Conservation (phyloP, 1,140 invertebrate genomes). For the Drosophila truncata region DNA sequence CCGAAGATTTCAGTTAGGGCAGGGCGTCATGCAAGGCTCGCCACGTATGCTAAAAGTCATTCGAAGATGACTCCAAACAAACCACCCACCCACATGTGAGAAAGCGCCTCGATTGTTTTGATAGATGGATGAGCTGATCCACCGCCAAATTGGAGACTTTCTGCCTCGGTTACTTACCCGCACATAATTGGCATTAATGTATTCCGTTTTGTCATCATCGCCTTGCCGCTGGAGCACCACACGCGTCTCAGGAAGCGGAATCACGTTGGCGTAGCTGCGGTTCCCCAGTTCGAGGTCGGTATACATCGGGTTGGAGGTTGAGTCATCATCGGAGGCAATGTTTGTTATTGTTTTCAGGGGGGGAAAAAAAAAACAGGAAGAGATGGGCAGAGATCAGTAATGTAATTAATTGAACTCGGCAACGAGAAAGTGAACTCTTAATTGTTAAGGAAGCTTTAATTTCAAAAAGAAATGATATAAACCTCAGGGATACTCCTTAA, state of each 20-base stretch:
- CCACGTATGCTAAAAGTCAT: slow-evolving; percentile 25
- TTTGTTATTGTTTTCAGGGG: slow-evolving; percentile 26
- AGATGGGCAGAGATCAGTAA: slow-evolving; percentile 37
- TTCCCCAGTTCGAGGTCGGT: slow-evolving; percentile 48
- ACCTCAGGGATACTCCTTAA: neutral
- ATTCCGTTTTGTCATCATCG: slow-evolving; percentile 92
- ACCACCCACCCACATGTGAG: slow-evolving; percentile 11
- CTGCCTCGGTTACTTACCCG: slow-evolving; percentile 86
- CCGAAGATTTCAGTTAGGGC: slow-evolving; percentile 26
- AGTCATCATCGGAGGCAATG: slow-evolving; percentile 28
- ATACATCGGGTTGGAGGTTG: slow-evolving; percentile 25
- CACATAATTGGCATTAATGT: slow-evolving; percentile 97
- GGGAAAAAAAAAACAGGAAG: slow-evolving; percentile 40
- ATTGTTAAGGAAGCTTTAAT: neutral
- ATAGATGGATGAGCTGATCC: slow-evolving; percentile 27
- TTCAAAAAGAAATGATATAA: neutral
- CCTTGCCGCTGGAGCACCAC: slow-evolving; percentile 90
- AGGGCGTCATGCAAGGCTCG: slow-evolving; percentile 49
- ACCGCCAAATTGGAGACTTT: slow-evolving; percentile 23
- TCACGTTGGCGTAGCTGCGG: slow-evolving; percentile 94
- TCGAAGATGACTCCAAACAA: slow-evolving; percentile 5
- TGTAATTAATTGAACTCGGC: slow-evolving; percentile 41
- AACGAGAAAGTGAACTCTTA: slow-evolving; percentile 33
- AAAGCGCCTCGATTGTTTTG: slow-evolving; percentile 64
- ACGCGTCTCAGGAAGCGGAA: slow-evolving; percentile 95